phyloP scores from a whole-genome alignment of 2,797 vertebrate species.

The Enteromius treurensis region DNA sequence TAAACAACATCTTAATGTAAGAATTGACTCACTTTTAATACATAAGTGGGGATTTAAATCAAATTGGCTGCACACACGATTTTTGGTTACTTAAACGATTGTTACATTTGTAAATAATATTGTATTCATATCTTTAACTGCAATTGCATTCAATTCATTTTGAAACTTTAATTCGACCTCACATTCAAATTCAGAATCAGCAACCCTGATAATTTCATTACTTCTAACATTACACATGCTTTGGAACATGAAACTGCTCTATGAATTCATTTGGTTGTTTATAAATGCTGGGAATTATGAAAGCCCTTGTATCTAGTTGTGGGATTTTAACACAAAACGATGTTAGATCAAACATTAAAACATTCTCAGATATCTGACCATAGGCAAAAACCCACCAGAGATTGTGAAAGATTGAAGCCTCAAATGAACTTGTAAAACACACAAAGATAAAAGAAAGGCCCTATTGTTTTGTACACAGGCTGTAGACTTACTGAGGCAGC shows the following conservation, averaged over 20 bases:
- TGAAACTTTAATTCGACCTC: too few species aligned
- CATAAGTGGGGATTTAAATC: neutral
- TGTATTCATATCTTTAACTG: too few species aligned
- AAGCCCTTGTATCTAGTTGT: neutral
- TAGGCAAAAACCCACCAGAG: constrained; percentile 5
- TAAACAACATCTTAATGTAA: neutral
- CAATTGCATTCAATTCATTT: too few species aligned
- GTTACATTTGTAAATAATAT: too few species aligned
- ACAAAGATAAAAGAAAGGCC: constrained; percentile 12
- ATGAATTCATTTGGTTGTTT: neutral
- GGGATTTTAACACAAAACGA: neutral
- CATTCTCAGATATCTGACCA: constrained; percentile 21
- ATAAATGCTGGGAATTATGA: neutral
- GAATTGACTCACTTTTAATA: neutral
- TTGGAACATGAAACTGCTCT: neutral
- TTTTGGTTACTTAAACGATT: neutral
- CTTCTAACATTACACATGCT: neutral
- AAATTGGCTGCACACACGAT: neutral
- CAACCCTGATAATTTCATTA: constrained; percentile 5
- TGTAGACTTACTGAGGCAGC: constrained; percentile 7
- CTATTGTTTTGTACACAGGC: constrained; percentile 1
- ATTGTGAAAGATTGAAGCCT: neutral
- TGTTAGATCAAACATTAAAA: constrained; percentile 26
- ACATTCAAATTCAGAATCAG: too few species aligned
- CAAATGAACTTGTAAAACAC: constrained; percentile 36